Evolutionary conservation across 1,140 invertebrate genomes (phyloP).

Genomic region (Drosophila baimaii): DNA sequence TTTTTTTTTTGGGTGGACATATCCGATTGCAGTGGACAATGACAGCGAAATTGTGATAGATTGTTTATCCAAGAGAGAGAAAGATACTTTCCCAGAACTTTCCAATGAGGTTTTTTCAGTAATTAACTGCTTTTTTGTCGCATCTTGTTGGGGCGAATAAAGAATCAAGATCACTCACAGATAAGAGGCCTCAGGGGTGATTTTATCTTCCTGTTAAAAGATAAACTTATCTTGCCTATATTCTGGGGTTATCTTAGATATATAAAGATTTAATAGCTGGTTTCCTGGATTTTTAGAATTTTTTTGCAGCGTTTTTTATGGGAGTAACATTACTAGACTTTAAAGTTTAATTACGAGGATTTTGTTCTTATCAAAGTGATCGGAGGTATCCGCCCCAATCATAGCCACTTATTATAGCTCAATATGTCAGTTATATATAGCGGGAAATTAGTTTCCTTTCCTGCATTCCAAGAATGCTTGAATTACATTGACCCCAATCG

Average conservation of each 20-base stretch:
- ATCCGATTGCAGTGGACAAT: conserved; percentile 29
- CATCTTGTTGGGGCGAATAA: neutral
- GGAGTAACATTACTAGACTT: too few species aligned
- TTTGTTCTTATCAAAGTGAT: neutral
- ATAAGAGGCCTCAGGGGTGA: neutral
- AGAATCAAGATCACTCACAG: conserved; percentile 3
- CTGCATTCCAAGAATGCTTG: conserved; percentile 17
- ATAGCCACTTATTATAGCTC: neutral
- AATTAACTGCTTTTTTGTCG: conserved; percentile 2
- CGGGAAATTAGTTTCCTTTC: neutral
- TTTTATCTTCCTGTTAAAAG: neutral
- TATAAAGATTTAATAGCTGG: neutral
- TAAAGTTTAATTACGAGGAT: neutral
- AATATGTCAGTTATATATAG: neutral
- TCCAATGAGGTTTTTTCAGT: conserved; percentile 9
- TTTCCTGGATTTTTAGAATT: neutral
- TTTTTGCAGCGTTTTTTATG: neutral
- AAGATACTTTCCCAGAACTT: conserved; percentile 19
- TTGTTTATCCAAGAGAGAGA: conserved; percentile 6
- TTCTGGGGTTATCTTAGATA: conserved; percentile 4
- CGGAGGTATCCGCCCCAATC: too few species aligned
- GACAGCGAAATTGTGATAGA: conserved; percentile 46
- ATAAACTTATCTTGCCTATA: conserved; percentile 11
- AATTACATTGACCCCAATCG: conserved; percentile 5
- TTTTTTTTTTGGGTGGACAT: conserved; percentile 27